A percentile compares a stretch with the other conserved stretches of the same genome.
phyloP scores from a whole-genome alignment of 2,888 invertebrate species.

The Tachina grossa region DNA sequence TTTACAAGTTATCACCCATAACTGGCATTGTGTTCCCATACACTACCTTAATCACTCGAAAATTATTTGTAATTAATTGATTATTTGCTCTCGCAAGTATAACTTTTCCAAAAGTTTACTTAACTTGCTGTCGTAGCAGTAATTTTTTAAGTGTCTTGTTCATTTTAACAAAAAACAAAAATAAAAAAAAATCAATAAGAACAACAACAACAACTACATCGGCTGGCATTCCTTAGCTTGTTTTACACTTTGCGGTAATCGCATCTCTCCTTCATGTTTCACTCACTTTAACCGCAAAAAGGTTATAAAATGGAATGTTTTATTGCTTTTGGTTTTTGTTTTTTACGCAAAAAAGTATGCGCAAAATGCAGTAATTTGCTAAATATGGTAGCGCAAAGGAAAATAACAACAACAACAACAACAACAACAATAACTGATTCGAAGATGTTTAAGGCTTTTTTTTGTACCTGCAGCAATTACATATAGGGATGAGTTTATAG shows the following conservation, averaged over 20 bases:
- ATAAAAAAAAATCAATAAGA: constrained; percentile 18
- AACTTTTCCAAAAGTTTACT: constrained; percentile 10
- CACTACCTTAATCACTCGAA: constrained; percentile 16
- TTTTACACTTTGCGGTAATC: constrained; percentile 69
- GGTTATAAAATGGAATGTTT: constrained; percentile 62
- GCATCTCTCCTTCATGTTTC: constrained; percentile 65
- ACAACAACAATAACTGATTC: constrained; percentile 20
- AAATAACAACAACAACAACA: constrained; percentile 43
- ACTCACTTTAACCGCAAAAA: constrained; percentile 65
- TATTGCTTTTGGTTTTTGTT: constrained; percentile 37
- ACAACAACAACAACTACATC: constrained; percentile 41
- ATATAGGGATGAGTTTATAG: constrained; percentile 38
- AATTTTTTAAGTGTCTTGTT: constrained; percentile 11
- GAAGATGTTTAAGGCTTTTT: constrained; percentile 50
- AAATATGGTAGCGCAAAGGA: constrained; percentile 75
- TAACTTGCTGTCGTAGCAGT: not conserved
- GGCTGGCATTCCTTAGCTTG: constrained; percentile 62
- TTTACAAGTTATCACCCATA: not conserved
- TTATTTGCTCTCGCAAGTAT: constrained; percentile 19
- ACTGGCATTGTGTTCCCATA: not conserved
- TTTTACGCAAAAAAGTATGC: constrained; percentile 68
- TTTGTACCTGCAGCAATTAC: constrained; percentile 38
- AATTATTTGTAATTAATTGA: constrained; percentile 46
- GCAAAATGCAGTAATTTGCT: constrained; percentile 79
- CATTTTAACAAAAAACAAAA: constrained; percentile 12